Conservation (phyloP, 2,888 invertebrate genomes). For the Pyralis farinalis region DNA sequence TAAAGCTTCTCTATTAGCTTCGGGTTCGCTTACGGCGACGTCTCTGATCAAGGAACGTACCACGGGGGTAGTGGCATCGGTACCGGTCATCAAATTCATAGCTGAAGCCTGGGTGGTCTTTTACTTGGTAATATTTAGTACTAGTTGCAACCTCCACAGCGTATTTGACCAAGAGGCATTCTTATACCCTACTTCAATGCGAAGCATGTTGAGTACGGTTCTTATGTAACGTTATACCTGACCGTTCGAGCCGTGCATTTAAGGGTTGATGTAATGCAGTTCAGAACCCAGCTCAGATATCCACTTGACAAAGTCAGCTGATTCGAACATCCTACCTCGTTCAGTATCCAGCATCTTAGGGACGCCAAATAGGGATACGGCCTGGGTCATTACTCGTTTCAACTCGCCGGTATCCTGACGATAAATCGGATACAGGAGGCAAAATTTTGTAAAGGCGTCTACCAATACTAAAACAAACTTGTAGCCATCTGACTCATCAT, state of each 20-base stretch:
- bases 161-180: background rate
- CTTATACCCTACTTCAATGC: too few species aligned
- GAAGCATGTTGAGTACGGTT: background rate
- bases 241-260: too few species aligned
- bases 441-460: conserved; percentile 24
- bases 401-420: conserved; percentile 23
- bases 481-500: conserved; percentile 20
- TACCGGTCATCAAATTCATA: background rate
- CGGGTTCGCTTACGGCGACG: too few species aligned
- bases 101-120: background rate
- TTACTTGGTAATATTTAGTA: background rate
- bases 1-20: too few species aligned
- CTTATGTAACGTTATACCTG: too few species aligned
- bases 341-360: conserved; percentile 23
- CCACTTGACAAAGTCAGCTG: conserved; percentile 14
- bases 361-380: conserved; percentile 20
- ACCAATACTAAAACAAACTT: conserved; percentile 18
- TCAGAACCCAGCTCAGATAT: conserved; percentile 11
- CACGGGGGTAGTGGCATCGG: background rate
- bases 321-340: conserved; percentile 24
- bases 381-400: conserved; percentile 10
- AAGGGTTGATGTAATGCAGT: background rate
- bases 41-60: too few species aligned
- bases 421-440: conserved; percentile 20
- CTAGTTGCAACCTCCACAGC: background rate